phyloP scores from a whole-genome alignment of 2,888 invertebrate species.

The Opisthograptis luteolata region DNA sequence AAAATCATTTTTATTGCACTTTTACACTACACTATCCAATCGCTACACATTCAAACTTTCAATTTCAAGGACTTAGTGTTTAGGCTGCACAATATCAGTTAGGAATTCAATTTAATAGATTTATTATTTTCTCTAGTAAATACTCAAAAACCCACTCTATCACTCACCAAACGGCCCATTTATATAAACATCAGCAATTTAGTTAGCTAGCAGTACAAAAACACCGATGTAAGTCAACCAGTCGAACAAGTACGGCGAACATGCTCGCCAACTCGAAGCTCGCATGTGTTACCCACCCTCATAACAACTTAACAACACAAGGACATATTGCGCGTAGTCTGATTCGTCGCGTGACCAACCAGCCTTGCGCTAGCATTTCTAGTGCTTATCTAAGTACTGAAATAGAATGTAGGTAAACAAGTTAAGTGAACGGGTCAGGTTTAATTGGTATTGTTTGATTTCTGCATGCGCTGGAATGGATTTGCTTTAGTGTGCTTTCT shows the following conservation, averaged over 20 bases:
- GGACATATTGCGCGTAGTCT: constrained; percentile 14
- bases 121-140: too few relatives aligned
- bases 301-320: constrained; percentile 6
- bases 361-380: constrained; percentile 36
- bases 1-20: too few relatives aligned
- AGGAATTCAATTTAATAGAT: too few relatives aligned
- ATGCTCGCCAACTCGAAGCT: background rate
- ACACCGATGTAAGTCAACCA: too few relatives aligned
- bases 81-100: too few relatives aligned
- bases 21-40: too few relatives aligned
- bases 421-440: constrained; percentile 11
- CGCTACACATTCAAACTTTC: too few relatives aligned
- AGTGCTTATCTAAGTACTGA: constrained; percentile 22
- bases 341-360: constrained; percentile 40
- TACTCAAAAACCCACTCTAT: too few relatives aligned
- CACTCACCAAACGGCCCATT: too few relatives aligned
- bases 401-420: constrained; percentile 20
- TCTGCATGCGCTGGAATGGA: constrained; percentile 26
- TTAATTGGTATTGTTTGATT: constrained; percentile 22
- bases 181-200: too few relatives aligned
- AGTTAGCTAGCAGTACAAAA: too few relatives aligned
- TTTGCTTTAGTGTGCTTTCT: constrained; percentile 11
- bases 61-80: too few relatives aligned
- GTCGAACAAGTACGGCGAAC: background rate
- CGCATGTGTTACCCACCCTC: background rate